Evolutionary conservation across 35 echinoderm and acorn worm species (phyloP), one percentile per base, ranked within the genome.

Genomic region (Stichopus chloronotus): DNA sequence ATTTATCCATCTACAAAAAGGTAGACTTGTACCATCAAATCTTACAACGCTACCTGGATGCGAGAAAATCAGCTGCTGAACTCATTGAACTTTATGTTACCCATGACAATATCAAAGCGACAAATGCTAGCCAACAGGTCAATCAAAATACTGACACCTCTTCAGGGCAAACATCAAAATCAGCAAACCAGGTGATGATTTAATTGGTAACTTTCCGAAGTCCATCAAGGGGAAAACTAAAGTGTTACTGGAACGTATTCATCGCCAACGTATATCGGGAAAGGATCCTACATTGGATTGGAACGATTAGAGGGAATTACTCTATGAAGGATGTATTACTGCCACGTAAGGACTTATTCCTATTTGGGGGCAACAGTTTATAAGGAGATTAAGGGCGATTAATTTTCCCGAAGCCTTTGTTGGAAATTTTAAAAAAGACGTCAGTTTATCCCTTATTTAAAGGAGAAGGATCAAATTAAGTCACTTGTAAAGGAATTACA

Each of bases 21-120:
- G 69, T 87, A 17, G 53, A 87, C 55, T 13, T 78, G 30, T 93
- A 87, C 56, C 58, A 93, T 43, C 92, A 93, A 23, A 87, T 87
- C 21, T 58, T 87, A 74, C 92, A 93, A 61, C 65, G 88, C 72
- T 91, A 91, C 52, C n/a, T 91, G 52, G 58, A 78, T 20, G 61
- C 24, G 16, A 52, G n/a, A 14, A 89, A 89, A 89, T 23, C 59
- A 74, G 60, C 23, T 5, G 55, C 65, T 71, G 78, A 30, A 81
- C 4, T 12, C 78, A 16, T 30, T 9, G 11, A 30, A 6, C 43
- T 8, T 55, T 2, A 6, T 22, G 25, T 22, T 22, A 8, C 8
- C n/a, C 1, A 22, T 78, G n/a, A 78, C 25, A 30, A 9, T 8
- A 16, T 5, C 19, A 22, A 1, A 20, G 19, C n/a, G n/a, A 30